Evolutionary conservation across 2,888 invertebrate species (phyloP).

Genomic region (Epiblema foenella): DNA sequence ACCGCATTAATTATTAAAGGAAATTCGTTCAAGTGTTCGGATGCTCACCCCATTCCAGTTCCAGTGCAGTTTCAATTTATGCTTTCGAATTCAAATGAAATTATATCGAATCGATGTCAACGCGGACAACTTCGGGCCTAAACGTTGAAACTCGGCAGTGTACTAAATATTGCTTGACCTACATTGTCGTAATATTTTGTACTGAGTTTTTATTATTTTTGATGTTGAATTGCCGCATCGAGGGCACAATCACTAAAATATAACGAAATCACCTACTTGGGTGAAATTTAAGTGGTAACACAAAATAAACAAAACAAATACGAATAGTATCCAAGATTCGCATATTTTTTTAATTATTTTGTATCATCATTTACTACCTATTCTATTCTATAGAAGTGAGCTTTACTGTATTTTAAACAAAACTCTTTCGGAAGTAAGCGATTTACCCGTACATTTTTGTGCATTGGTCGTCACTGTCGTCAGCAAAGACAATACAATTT

Average conservation of each 20-base stretch:
- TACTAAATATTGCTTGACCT: conserved; percentile 16
- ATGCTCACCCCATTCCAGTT: conserved; percentile 52
- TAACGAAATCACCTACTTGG: too few species aligned
- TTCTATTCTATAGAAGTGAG: background rate
- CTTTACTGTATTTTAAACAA: background rate
- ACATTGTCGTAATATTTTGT: conserved; percentile 17
- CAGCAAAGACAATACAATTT: background rate
- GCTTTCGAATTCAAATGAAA: conserved; percentile 36
- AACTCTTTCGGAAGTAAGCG: background rate
- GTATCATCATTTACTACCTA: too few species aligned
- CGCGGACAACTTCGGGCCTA: conserved; percentile 5
- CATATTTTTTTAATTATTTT: too few species aligned
- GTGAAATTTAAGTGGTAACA: too few species aligned
- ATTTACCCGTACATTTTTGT: too few species aligned
- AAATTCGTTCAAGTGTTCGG: conserved; percentile 53
- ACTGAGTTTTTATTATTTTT: background rate
- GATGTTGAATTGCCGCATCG: background rate
- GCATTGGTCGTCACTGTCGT: background rate
- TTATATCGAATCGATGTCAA: conserved; percentile 37
- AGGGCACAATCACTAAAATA: background rate
- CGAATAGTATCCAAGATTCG: too few species aligned
- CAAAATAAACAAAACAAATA: too few species aligned
- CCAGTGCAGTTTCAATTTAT: conserved; percentile 43
- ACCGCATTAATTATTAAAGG: conserved; percentile 66
- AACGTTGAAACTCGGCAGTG: conserved; percentile 10